Base-by-base conservation (phyloP, 1,140 invertebrate genomes). In the Andricus grossulariae region DNA sequence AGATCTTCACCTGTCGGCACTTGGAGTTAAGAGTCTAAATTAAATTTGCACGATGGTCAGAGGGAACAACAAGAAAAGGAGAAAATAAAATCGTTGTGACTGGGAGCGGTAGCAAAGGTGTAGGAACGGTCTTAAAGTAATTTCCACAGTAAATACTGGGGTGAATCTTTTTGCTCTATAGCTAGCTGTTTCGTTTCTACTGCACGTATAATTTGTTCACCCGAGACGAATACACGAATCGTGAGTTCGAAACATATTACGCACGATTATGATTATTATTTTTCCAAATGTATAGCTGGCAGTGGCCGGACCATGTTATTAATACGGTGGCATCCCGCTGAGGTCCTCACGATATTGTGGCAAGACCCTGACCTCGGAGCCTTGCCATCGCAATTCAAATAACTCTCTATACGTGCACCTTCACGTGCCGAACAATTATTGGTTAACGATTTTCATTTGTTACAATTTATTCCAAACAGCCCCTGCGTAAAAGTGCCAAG, bases 261-360 rank as follows among this genome's bases (percentile, higher is more conserved):
- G 84, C 82, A 82, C 80, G 82, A 87, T 87, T 82, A 86, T 81
- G 84, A 87, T 84, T 84, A 86, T 86, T 86, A 86, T 85, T 86
- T 83, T 83, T 78, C 77, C 83, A 76, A 84, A 86, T 82, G 78
- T 83, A 86, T 83, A 79, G 81, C 79, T 79, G 76, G 49, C 57
- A 57, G 82, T 76, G 74, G 25, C 25, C 25, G 72, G 79, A 73
- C 79, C 75, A 75, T 79, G 80, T 85, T 88, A 86, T 88, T 87
- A 86, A 85, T 88, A 85, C 80, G 78, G 78, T 85, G 81, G 79
- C 84, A 83, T 82, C 86, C 87, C 80, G 87, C 87, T 88, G 87
- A 18, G 87, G 83, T 84, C 84, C 85, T 87, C 85, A 86, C 84
- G 85, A 85, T 85, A 80, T 74, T 82, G 83, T 75, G 82, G 82